These are phyloP conservation scores for Andrena dorsata DNA, from an alignment of 2,888 invertebrate species.

Conservation along the genomic window DNA sequence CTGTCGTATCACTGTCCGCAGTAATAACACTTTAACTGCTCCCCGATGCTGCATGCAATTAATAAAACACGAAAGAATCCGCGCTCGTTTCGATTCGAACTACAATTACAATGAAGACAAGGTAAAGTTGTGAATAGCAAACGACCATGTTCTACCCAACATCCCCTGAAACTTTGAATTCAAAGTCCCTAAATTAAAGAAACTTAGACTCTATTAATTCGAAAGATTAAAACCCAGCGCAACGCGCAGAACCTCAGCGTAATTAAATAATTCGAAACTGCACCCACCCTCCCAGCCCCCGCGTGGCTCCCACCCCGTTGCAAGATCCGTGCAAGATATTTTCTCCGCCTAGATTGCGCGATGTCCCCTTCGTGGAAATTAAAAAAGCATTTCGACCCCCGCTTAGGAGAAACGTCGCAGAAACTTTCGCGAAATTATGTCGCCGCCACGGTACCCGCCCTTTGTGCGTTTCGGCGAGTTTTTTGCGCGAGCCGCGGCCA, in stretches of 20 bases:
- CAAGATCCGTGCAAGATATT: conserved; percentile 5
- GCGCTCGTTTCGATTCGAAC: conserved; percentile 36
- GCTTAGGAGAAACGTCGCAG: not conserved
- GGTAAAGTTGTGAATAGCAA: conserved; percentile 21
- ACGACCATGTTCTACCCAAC: conserved; percentile 52
- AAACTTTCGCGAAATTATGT: conserved; percentile 37
- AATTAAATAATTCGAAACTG: too few species aligned
- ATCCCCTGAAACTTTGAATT: conserved; percentile 14
- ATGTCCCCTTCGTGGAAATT: conserved; percentile 11
- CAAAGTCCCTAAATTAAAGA: conserved; percentile 1
- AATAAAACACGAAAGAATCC: conserved; percentile 41
- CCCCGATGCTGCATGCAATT: conserved; percentile 12
- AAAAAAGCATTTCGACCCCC: conserved; percentile 10
- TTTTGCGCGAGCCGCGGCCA: not conserved
- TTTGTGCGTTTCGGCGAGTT: conserved; percentile 6
- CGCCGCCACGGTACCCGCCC: not conserved
- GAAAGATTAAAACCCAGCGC: not conserved
- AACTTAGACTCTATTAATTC: conserved; percentile 35
- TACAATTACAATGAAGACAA: conserved; percentile 26
- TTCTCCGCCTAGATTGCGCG: too few species aligned
- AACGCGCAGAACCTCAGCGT: too few species aligned
- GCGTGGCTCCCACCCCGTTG: too few species aligned
- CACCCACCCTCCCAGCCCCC: too few species aligned
- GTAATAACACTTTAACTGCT: not conserved
- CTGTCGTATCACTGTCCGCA: too few species aligned